Percentiles rank a stretch among this genome's conserved stretches.
These are phyloP conservation scores for Cyprinella venusta DNA, from an alignment of 2,797 vertebrate species.

Conservation along the genomic window DNA sequence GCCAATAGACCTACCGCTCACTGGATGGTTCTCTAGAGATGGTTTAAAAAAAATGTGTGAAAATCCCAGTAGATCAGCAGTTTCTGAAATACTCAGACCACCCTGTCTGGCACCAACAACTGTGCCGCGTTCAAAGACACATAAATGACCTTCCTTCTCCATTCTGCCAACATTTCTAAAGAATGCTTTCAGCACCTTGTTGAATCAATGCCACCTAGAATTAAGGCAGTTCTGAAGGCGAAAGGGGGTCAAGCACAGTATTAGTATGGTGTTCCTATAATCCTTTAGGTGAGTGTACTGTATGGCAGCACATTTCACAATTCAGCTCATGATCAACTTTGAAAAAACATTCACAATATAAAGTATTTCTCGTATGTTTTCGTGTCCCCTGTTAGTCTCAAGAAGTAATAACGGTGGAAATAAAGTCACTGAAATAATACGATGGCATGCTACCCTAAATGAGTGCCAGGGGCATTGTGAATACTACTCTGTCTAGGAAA, in stretches of 20 bases:
- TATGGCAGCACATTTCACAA: neutral
- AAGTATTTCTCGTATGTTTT: slow-evolving; percentile 11
- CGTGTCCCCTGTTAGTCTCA: neutral
- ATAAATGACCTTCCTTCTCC: neutral
- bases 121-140: neutral
- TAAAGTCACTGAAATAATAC: slow-evolving; percentile 23
- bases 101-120: neutral
- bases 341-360: neutral
- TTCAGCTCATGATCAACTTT: neutral
- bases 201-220: no score
- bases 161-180: neutral
- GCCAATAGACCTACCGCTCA: no score
- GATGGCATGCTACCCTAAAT: slow-evolving; percentile 35
- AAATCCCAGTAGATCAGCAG: neutral
- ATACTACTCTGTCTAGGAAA: slow-evolving; percentile 43
- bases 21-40: neutral
- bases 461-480: slow-evolving; percentile 25
- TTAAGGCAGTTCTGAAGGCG: no score
- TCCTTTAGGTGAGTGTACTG: neutral
- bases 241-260: no score
- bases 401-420: slow-evolving; percentile 15
- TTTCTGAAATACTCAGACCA: neutral
- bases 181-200: no score
- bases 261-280: no score
- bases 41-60: neutral